Evolutionary conservation across 2,113 vertebrate genomes (phyloP).

Genomic region (Caranx ignobilis): DNA sequence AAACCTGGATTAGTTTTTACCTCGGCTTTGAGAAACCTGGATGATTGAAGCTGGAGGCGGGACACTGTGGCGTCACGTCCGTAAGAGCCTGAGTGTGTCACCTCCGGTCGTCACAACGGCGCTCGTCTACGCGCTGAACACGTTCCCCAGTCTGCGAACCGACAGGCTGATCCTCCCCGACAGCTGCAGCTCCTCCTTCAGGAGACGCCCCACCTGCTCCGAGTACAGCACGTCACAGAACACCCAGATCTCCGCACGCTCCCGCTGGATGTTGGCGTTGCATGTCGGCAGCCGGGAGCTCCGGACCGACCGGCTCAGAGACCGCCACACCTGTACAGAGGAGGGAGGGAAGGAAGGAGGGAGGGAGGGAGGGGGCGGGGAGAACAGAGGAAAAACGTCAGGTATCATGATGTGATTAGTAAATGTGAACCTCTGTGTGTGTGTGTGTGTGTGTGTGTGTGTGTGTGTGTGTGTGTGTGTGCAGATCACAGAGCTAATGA

Average conservation of each 20-base stretch:
- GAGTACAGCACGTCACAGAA: slow-evolving; percentile 92
- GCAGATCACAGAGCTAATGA: no score
- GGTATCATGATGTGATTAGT: no score
- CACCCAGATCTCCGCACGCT: slow-evolving; percentile 90
- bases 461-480: no score
- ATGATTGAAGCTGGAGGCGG: no score
- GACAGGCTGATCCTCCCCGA: slow-evolving; percentile 86
- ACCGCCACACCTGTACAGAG: slow-evolving; percentile 82
- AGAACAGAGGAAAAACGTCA: no score
- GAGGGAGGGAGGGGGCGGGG: no score
- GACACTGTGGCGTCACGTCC: no score
- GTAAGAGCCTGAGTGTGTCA: background rate
- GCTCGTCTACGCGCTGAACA: slow-evolving; percentile 84
- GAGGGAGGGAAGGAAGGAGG: fast-evolving
- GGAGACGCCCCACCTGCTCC: slow-evolving; percentile 88
- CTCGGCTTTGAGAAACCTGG: no score
- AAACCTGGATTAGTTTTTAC: no score
- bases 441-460: no score
- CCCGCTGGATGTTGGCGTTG: slow-evolving; percentile 92
- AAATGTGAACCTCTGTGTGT: no score
- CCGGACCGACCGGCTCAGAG: slow-evolving; percentile 82
- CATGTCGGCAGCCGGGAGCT: slow-evolving; percentile 87
- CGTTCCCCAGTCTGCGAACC: slow-evolving; percentile 85
- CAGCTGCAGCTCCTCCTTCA: slow-evolving; percentile 88
- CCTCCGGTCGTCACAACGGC: fast-evolving